Percentiles rank a stretch among this genome's conserved stretches.
Evolutionary conservation across 2,113 vertebrate genomes (phyloP).

Genomic region (Gadus chalcogrammus): DNA sequence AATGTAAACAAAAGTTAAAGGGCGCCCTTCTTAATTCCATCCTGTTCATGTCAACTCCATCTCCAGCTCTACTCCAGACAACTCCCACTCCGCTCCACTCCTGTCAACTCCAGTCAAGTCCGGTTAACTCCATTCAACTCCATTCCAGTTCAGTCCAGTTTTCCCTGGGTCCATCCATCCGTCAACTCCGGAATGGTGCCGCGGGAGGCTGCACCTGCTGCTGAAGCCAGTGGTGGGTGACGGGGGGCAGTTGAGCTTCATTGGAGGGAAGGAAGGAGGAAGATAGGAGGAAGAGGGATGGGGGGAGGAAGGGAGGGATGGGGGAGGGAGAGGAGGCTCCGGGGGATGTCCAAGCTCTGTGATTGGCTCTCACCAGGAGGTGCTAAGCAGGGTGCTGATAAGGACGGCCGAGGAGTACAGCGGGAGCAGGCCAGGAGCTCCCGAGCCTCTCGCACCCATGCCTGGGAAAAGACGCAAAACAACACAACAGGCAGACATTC

Average conservation of each 20-base stretch:
- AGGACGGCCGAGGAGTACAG: slow-evolving; percentile 62
- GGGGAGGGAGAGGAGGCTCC: background rate
- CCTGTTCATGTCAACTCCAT: too few relatives aligned
- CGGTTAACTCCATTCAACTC: slow-evolving; percentile 30
- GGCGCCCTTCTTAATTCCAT: background rate
- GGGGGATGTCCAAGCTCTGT: background rate
- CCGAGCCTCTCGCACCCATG: slow-evolving; percentile 85
- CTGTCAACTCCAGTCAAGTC: too few relatives aligned
- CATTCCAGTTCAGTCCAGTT: slow-evolving; percentile 18
- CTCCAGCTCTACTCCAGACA: too few relatives aligned
- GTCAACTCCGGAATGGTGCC: slow-evolving; percentile 41
- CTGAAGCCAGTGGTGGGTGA: slow-evolving; percentile 12
- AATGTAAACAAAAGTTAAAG: slow-evolving; percentile 34
- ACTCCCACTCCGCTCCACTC: too few relatives aligned
- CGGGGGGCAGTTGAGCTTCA: slow-evolving; percentile 8
- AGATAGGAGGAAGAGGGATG: background rate
- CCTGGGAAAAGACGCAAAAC: slow-evolving; percentile 65
- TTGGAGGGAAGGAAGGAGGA: slow-evolving; percentile 2
- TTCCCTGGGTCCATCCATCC: slow-evolving; percentile 32
- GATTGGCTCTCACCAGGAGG: slow-evolving; percentile 61
- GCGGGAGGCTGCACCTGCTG: slow-evolving; percentile 31
- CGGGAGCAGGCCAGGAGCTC: slow-evolving; percentile 49
- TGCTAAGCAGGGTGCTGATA: slow-evolving; percentile 56
- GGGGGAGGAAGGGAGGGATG: background rate
- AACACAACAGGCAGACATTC: slow-evolving; percentile 12